A percentile compares a stretch with the other conserved stretches of the same genome.
phyloP scores from a whole-genome alignment of 92 coral and sea anemone genomes.

The Umimayanthus chanpuru region DNA sequence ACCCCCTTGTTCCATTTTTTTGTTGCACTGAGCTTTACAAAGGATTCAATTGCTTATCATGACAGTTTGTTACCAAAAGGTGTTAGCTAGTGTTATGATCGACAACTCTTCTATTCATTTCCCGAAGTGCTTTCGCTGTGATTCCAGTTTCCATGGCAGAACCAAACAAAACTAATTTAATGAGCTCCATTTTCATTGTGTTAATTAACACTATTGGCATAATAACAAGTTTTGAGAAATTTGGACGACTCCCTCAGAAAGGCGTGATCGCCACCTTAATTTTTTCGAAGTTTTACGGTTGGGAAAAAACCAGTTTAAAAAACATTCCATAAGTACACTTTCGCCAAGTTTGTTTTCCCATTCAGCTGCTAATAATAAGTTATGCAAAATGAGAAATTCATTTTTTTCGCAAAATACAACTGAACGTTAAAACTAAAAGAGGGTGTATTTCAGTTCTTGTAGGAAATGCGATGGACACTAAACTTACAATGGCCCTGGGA shows the following conservation, averaged over 20 bases:
- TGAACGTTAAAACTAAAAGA: too few relatives aligned
- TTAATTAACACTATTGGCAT: too few relatives aligned
- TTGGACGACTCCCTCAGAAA: too few relatives aligned
- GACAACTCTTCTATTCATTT: background rate
- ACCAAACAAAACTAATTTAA: too few relatives aligned
- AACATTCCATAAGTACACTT: too few relatives aligned
- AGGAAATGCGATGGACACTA: background rate
- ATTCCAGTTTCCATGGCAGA: background rate
- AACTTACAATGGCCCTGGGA: background rate
- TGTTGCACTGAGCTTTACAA: background rate
- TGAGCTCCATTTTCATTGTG: too few relatives aligned
- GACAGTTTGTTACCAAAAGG: background rate
- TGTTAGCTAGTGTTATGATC: background rate
- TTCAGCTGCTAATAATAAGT: background rate
- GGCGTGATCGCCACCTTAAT: too few relatives aligned
- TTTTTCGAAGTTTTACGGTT: too few relatives aligned
- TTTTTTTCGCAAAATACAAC: too few relatives aligned
- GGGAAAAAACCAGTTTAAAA: too few relatives aligned
- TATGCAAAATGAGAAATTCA: background rate
- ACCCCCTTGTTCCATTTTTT: background rate
- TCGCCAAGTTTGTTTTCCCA: background rate
- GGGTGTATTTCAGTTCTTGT: too few relatives aligned
- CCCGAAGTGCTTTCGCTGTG: background rate
- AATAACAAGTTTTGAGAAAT: too few relatives aligned
- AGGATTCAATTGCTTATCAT: background rate